A percentile compares a stretch with the other conserved stretches of the same genome.
Evolutionary conservation across 2,888 invertebrate species (phyloP).

Genomic region (Andricus curvator): DNA sequence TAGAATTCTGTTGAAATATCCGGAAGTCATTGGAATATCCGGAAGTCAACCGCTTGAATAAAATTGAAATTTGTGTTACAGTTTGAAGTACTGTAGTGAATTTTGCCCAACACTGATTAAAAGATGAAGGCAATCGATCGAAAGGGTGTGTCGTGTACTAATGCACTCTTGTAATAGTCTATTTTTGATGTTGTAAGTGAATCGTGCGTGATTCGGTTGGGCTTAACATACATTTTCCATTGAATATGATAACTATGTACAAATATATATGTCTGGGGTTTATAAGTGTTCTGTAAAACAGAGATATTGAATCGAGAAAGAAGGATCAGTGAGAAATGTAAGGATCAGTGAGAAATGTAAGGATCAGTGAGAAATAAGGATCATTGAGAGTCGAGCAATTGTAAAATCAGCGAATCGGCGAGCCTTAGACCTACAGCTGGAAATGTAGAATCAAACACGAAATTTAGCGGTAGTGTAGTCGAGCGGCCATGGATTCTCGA

Average conservation of each 20-base stretch:
- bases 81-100: background rate
- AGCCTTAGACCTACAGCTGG: conserved; percentile 52
- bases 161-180: conserved; percentile 76
- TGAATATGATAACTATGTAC: conserved; percentile 75
- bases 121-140: conserved; percentile 57
- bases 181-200: conserved; percentile 77
- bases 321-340: conserved; percentile 37
- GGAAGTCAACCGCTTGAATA: no score
- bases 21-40: no score
- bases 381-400: conserved; percentile 43
- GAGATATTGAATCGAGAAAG: conserved; percentile 54
- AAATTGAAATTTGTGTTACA: no score
- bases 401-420: conserved; percentile 52
- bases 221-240: conserved; percentile 70
- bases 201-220: conserved; percentile 72
- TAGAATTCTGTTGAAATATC: no score
- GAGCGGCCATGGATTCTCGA: conserved; percentile 1
- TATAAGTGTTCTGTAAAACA: conserved; percentile 70
- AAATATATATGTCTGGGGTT: conserved; percentile 72
- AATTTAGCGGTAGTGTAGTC: background rate
- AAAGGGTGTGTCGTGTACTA: conserved; percentile 68
- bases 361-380: conserved; percentile 41
- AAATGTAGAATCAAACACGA: conserved; percentile 47
- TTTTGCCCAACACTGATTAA: background rate
- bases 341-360: no score